Conservation (phyloP, 2,113 vertebrate genomes). For the Anseranas semipalmata region DNA sequence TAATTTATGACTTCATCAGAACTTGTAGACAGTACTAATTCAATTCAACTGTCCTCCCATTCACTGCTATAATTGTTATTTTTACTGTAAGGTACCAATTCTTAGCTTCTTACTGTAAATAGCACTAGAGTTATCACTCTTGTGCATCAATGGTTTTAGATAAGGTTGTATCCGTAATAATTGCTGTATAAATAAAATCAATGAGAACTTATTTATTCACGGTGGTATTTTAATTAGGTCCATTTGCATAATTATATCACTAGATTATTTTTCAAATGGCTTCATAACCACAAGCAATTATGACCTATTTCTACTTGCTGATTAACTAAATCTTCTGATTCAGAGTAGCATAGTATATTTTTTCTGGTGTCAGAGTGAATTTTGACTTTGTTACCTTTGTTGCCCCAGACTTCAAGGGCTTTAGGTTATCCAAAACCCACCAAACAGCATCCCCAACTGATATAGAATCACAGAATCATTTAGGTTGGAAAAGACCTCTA, state of each 20-base stretch:
- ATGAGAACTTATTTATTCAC: background rate
- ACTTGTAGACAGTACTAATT: background rate
- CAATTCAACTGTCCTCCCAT: background rate
- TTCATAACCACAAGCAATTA: background rate
- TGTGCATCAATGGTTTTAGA: background rate
- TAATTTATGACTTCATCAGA: background rate
- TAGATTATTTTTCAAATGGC: background rate
- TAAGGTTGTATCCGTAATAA: background rate
- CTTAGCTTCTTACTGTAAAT: background rate
- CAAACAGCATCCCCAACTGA: background rate
- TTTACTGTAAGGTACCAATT: background rate
- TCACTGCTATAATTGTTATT: background rate
- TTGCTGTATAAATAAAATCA: background rate
- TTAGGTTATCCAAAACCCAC: background rate
- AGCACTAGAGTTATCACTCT: background rate
- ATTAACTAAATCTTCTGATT: background rate
- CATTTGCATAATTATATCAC: background rate
- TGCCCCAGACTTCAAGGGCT: background rate
- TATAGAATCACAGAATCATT: background rate
- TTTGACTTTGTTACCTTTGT: background rate
- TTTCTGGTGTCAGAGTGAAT: background rate
- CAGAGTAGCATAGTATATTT: background rate
- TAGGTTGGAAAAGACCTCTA: too few species aligned
- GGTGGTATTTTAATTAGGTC: background rate
- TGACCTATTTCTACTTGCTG: background rate